Evolutionary conservation across 2,797 vertebrate species (phyloP), one percentile per base, ranked within the genome.

Genomic region (Esox masquinongy): DNA sequence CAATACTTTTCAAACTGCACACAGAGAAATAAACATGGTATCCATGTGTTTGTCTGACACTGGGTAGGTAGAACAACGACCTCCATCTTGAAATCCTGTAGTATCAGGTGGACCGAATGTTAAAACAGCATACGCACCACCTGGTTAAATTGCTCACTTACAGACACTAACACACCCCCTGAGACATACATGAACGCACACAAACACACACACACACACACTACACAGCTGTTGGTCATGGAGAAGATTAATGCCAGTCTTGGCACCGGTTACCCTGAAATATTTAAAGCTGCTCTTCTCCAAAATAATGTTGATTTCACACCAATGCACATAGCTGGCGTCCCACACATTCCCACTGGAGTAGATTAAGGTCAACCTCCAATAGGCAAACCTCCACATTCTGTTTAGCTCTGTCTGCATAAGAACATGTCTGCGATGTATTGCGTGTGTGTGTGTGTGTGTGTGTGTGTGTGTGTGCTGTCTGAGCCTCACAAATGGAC

Each of bases 101-200:
- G 19, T 77, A 79, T 80, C 82, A 81, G 84, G 83, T 80, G 77
- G 72, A 86, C 64, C 83, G 84, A 91, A 90, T 92, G 87, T 85
- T 79, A 83, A 86, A 81, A 80, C 84, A 84, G 80, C 87, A 77
- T 83, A 87, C 77, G 77, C 51, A 83, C 86, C 92, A 93, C 89
- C 91, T 93, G 91, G 88, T 89, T 85, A 82, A 80, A 90, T 81
- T 82, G 84, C 84, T 87, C 86, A 86, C 63, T 68, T 50, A 64
- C 68, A 51, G 76, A 74, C 68, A 66, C 73, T 47, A n/a, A 73
- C 70, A 66, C 72, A 77, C 53, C 34, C 51, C 64, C 76, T 80
- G 72, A 49, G 49, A 43, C 67, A 39, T 73, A 75, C 56, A 49
- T 68, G 31, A n/a, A 74, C 63, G 15, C 39, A 79, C 34, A 71